A percentile compares a stretch with the other conserved stretches of the same genome.
Conservation (phyloP, 2,888 invertebrate species). For the Temnothorax rugatulus region DNA sequence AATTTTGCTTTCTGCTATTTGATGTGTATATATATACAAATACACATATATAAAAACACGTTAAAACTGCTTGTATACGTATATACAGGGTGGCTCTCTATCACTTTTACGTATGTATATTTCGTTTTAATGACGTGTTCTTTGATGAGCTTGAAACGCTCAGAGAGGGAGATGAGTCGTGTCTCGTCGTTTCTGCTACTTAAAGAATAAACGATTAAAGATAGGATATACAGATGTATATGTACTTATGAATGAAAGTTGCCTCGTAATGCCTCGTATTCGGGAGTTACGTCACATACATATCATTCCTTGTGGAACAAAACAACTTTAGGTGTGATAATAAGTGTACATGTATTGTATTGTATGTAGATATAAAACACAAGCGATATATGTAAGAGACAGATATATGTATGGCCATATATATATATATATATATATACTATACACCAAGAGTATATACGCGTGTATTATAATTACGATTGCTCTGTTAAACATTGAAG, state of each 20-base stretch:
- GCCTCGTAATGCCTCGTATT: constrained; percentile 74
- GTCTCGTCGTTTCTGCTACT: background rate
- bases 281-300: constrained; percentile 81
- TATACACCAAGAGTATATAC: constrained; percentile 50
- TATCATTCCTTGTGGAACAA: constrained; percentile 85
- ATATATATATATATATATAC: constrained; percentile 60
- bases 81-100: background rate
- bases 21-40: constrained; percentile 4
- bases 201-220: constrained; percentile 31
- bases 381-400: background rate
- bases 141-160: background rate
- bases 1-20: constrained; percentile 63
- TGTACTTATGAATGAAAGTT: constrained; percentile 62
- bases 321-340: constrained; percentile 82
- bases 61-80: background rate
- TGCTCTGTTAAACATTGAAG: constrained; percentile 77
- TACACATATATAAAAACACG: too few relatives aligned
- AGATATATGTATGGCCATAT: constrained; percentile 48
- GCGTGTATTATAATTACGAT: constrained; percentile 75
- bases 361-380: constrained; percentile 48
- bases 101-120: background rate
- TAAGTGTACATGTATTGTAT: constrained; percentile 72
- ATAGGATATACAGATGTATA: constrained; percentile 45
- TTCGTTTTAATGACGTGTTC: constrained; percentile 9
- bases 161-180: background rate